Evolutionary conservation across 2,113 vertebrate species (phyloP).

Genomic region (Collichthys lucidus): DNA sequence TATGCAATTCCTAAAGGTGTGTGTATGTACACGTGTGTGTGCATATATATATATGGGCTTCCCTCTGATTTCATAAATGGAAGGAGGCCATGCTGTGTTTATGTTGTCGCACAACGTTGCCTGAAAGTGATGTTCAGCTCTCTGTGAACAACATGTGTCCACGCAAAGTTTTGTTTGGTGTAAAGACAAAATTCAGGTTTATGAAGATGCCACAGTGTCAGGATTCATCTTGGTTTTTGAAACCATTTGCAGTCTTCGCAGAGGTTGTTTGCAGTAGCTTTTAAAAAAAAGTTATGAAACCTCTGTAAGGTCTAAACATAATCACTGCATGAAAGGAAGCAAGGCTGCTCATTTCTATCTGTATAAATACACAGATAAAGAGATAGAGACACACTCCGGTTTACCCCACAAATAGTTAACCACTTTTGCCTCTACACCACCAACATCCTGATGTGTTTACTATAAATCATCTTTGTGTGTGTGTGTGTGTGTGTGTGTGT

Average conservation of each 20-base stretch:
- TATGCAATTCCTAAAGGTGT: slow-evolving; percentile 54
- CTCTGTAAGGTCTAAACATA: background rate
- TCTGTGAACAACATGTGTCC: slow-evolving; percentile 2
- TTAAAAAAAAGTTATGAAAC: background rate
- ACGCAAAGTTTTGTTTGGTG: slow-evolving; percentile 11
- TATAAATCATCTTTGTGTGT: background rate
- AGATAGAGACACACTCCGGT: background rate
- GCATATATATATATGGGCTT: slow-evolving; percentile 73
- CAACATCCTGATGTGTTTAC: slow-evolving; percentile 33
- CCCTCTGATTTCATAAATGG: slow-evolving; percentile 88
- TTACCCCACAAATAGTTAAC: slow-evolving; percentile 50
- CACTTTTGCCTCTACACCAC: slow-evolving; percentile 16
- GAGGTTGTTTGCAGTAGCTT: slow-evolving; percentile 4
- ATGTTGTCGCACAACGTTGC: slow-evolving; percentile 82
- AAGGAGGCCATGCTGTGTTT: slow-evolving; percentile 86
- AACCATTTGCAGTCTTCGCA: background rate
- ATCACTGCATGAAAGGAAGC: slow-evolving; percentile 30
- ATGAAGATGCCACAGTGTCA: background rate
- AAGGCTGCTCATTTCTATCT: slow-evolving; percentile 1
- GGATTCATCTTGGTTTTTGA: background rate
- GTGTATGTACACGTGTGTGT: slow-evolving; percentile 18
- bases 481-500: background rate
- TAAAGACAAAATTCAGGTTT: slow-evolving; percentile 11
- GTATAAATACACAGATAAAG: slow-evolving; percentile 24
- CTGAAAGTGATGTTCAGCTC: slow-evolving; percentile 43